These are phyloP conservation scores for Regulus satrapa DNA, from an alignment of 2,113 vertebrate species.

Conservation along the genomic window DNA sequence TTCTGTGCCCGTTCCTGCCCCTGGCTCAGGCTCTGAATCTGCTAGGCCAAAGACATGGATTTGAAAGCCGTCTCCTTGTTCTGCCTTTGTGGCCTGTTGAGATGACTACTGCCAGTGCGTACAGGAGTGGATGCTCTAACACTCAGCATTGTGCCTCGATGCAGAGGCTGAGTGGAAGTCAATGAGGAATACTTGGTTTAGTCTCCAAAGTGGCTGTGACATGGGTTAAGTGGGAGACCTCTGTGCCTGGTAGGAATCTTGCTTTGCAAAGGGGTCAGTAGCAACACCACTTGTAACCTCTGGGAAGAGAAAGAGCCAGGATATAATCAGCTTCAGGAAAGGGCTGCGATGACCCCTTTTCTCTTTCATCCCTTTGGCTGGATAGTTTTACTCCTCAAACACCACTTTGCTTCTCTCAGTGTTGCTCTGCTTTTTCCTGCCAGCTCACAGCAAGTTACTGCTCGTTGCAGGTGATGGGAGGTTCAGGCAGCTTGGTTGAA, in stretches of 20 bases:
- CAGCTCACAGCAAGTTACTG: not conserved
- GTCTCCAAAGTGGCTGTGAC: not conserved
- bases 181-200: not conserved
- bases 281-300: not conserved
- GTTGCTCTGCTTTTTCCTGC: not conserved
- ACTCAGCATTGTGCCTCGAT: fast-evolving
- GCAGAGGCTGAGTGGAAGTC: not conserved
- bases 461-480: not conserved
- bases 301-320: not conserved
- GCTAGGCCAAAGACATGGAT: not conserved
- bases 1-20: not conserved
- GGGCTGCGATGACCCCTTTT: not conserved
- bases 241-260: not conserved
- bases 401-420: not conserved
- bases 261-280: not conserved
- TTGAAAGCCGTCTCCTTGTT: not conserved
- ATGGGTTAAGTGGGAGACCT: not conserved
- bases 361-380: not conserved
- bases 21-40: not conserved
- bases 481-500: not conserved
- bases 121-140: not conserved
- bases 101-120: not conserved
- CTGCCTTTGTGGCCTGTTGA: not conserved
- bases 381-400: not conserved
- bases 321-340: not conserved